These are phyloP conservation scores for Panthera leo DNA, from an alignment of 2,113 vertebrate species.

Conservation along the genomic window DNA sequence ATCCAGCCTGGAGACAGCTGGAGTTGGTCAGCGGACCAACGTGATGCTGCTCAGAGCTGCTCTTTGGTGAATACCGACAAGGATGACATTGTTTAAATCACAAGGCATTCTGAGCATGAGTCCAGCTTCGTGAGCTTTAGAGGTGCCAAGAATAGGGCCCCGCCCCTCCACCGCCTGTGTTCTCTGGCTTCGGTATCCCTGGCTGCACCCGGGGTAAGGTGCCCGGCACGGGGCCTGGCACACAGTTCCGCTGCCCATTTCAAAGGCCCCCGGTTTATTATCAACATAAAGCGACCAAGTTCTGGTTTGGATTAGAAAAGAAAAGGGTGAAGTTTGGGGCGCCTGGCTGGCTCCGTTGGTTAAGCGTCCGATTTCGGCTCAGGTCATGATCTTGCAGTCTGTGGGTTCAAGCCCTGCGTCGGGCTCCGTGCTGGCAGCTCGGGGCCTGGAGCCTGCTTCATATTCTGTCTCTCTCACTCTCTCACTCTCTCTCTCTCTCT, in stretches of 20 bases:
- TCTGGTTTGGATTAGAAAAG: background rate
- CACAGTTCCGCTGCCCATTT: accelerated
- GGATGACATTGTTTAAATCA: background rate
- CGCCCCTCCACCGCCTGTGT: background rate
- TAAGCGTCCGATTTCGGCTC: too few relatives aligned
- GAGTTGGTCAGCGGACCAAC: accelerated
- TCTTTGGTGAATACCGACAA: accelerated
- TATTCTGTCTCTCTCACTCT: too few relatives aligned
- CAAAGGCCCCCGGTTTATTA: accelerated
- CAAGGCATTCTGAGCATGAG: background rate
- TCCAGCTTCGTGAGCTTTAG: too few relatives aligned
- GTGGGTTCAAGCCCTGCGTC: too few relatives aligned
- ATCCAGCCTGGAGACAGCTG: accelerated
- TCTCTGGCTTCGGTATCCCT: accelerated
- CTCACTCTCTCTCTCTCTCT: too few relatives aligned
- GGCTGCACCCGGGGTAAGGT: accelerated
- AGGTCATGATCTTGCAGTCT: too few relatives aligned
- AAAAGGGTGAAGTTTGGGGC: background rate
- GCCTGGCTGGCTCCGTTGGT: too few relatives aligned
- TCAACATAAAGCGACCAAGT: accelerated
- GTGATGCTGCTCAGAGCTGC: accelerated
- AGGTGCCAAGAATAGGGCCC: accelerated
- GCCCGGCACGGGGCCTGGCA: accelerated
- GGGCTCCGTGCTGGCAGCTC: too few relatives aligned
- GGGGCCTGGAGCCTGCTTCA: too few relatives aligned